These are phyloP conservation scores for Drosophila sturtevanti DNA, from an alignment of 1,140 invertebrate species.

Conservation along the genomic window DNA sequence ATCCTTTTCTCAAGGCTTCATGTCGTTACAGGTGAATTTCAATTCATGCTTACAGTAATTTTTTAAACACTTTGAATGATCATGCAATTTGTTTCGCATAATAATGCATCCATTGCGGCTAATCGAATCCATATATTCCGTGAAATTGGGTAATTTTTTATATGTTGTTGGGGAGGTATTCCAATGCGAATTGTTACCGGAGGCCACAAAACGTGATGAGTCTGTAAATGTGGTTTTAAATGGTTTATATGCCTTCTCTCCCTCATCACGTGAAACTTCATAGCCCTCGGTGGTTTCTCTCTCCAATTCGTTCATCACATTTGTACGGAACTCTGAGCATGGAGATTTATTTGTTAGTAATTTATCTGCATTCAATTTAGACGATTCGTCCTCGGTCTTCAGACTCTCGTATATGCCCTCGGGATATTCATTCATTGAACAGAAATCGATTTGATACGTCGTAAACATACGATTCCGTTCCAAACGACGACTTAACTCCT, in stretches of 20 bases:
- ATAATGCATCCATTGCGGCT: slow-evolving; percentile 78
- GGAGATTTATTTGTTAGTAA: slow-evolving; percentile 50
- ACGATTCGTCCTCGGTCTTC: slow-evolving; percentile 63
- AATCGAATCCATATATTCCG: slow-evolving; percentile 81
- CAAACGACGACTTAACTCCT: slow-evolving; percentile 83
- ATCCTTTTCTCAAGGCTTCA: slow-evolving; percentile 39
- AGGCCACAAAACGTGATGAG: slow-evolving; percentile 61
- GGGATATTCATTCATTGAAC: slow-evolving; percentile 83
- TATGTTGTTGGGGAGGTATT: slow-evolving; percentile 55
- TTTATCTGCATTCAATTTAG: slow-evolving; percentile 61
- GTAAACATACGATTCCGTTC: slow-evolving; percentile 84
- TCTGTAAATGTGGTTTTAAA: slow-evolving; percentile 74
- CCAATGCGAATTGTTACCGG: slow-evolving; percentile 76
- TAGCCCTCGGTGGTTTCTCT: slow-evolving; percentile 46
- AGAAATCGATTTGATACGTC: slow-evolving; percentile 85
- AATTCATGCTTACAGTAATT: slow-evolving; percentile 74
- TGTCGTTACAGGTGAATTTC: slow-evolving; percentile 62
- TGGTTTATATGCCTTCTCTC: slow-evolving; percentile 70
- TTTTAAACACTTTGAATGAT: slow-evolving; percentile 71
- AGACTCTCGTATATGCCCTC: slow-evolving; percentile 77
- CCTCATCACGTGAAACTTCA: slow-evolving; percentile 47
- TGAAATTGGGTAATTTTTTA: slow-evolving; percentile 64
- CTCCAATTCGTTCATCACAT: slow-evolving; percentile 69
- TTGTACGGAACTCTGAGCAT: slow-evolving; percentile 69
- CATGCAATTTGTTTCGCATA: slow-evolving; percentile 75